A percentile compares a stretch with the other conserved stretches of the same genome.
Conservation (phyloP, 1,140 invertebrate genomes). For the Helicoverpa zea region DNA sequence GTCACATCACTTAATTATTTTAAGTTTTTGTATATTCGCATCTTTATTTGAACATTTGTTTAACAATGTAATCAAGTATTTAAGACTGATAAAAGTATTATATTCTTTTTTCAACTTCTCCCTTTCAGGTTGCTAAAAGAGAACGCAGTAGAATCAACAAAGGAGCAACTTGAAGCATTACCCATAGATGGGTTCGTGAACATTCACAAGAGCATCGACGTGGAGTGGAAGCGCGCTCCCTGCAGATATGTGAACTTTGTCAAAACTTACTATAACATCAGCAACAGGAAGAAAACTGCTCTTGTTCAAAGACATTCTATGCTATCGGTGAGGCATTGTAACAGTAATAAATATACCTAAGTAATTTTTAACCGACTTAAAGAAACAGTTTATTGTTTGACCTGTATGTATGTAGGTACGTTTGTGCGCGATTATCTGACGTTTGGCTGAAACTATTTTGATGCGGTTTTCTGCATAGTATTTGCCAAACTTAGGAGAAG, state of each 20-base stretch:
- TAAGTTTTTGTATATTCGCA: too few relatives aligned
- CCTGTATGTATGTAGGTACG: too few relatives aligned
- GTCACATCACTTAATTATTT: too few relatives aligned
- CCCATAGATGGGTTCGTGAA: constrained; percentile 72
- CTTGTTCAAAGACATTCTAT: constrained; percentile 70
- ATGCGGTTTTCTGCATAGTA: too few relatives aligned
- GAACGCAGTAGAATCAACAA: constrained; percentile 61
- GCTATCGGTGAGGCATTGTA: constrained; percentile 64
- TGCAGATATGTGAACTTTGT: constrained; percentile 74
- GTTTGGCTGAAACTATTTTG: too few relatives aligned
- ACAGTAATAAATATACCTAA: too few relatives aligned
- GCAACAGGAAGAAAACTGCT: constrained; percentile 68
- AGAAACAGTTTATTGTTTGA: too few relatives aligned
- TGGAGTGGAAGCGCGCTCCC: constrained; percentile 62
- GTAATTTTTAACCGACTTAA: too few relatives aligned
- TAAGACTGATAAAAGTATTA: background rate
- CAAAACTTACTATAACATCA: constrained; percentile 74
- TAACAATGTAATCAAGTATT: too few relatives aligned
- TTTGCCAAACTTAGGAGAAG: too few relatives aligned
- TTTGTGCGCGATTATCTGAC: too few relatives aligned
- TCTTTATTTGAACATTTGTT: too few relatives aligned
- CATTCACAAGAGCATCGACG: constrained; percentile 71
- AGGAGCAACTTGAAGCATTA: constrained; percentile 65
- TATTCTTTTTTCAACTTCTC: background rate
- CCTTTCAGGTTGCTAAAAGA: constrained; percentile 76